Conservation (phyloP, 2,113 vertebrate species). For the Diphyllodes magnificus region DNA sequence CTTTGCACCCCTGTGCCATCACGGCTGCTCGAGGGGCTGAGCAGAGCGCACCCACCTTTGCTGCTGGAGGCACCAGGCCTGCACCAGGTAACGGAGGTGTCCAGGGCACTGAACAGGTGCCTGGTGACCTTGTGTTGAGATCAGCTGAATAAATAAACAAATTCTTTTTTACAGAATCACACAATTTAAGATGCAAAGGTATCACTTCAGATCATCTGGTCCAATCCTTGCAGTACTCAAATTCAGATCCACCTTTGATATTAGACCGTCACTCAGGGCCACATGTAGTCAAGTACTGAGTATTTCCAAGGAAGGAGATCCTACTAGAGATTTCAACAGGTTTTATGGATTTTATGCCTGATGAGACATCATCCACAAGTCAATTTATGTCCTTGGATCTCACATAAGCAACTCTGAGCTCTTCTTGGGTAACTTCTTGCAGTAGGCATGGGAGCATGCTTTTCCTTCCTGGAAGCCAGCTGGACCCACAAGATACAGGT, state of each 20-base stretch:
- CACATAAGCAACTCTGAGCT: background rate
- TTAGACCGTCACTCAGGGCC: background rate
- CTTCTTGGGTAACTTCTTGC: background rate
- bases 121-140: background rate
- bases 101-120: background rate
- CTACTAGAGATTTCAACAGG: background rate
- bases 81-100: no score
- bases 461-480: background rate
- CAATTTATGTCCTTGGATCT: background rate
- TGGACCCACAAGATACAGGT: background rate
- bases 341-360: background rate
- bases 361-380: background rate
- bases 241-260: background rate
- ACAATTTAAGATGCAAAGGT: background rate
- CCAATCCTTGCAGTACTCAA: background rate
- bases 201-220: background rate
- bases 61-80: background rate
- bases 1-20: background rate
- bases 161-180: background rate
- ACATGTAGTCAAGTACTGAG: background rate
- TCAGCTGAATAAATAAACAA: background rate
- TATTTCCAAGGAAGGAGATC: background rate
- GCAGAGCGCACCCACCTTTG: background rate
- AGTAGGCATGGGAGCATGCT: rapidly evolving
- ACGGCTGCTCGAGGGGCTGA: background rate